Evolutionary conservation across 2,113 vertebrate species (phyloP).

Genomic region (Charadrius vociferus): DNA sequence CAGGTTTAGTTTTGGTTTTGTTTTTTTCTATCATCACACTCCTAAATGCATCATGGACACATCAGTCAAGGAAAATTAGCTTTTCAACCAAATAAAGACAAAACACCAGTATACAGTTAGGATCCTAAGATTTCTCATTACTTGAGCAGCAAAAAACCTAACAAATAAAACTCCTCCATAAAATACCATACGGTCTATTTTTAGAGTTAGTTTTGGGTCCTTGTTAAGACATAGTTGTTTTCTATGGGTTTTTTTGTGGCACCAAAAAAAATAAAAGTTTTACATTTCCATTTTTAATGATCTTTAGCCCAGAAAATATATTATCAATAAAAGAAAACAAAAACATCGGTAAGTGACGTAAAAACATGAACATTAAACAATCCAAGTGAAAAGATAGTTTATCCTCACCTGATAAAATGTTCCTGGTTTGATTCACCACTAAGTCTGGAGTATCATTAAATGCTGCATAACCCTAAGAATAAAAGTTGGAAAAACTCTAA

Average conservation of each 20-base stretch:
- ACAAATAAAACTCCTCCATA: neutral
- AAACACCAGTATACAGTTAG: neutral
- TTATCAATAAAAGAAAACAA: neutral
- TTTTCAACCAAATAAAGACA: neutral
- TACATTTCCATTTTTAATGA: neutral
- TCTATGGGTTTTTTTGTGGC: neutral
- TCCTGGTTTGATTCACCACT: slow-evolving; percentile 83
- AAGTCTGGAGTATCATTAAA: slow-evolving; percentile 86
- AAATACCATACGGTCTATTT: neutral
- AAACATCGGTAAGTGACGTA: neutral
- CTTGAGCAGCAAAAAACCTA: neutral
- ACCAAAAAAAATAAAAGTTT: neutral
- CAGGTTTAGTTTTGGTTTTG: neutral
- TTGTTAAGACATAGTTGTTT: neutral
- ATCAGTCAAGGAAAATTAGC: neutral
- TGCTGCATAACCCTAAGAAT: slow-evolving; percentile 82
- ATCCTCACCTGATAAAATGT: slow-evolving; percentile 81
- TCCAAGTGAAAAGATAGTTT: neutral
- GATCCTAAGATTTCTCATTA: neutral
- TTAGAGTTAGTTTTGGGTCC: neutral
- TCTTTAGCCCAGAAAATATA: neutral
- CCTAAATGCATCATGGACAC: neutral
- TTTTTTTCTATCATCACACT: neutral
- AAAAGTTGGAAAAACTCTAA: neutral
- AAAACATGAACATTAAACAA: neutral